phyloP scores from a whole-genome alignment of 2,113 vertebrate species.

The Cavia aperea region DNA sequence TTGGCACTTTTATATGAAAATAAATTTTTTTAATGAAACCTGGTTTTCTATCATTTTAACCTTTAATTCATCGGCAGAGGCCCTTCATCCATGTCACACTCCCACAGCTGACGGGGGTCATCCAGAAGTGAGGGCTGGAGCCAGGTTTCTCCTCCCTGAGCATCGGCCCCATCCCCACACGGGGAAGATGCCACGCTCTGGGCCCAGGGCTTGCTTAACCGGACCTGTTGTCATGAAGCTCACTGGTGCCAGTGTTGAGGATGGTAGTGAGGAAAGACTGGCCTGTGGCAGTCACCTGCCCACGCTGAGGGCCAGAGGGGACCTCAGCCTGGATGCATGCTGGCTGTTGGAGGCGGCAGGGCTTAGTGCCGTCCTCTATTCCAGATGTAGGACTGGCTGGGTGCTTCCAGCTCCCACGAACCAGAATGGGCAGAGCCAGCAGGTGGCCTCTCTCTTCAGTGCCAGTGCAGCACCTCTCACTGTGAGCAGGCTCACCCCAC shows the following conservation, averaged over 20 bases:
- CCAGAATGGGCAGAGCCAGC: neutral
- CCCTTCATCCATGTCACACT: neutral
- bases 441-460: neutral
- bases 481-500: neutral
- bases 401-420: neutral
- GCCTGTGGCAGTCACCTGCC: neutral
- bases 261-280: neutral
- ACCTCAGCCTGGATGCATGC: accelerated
- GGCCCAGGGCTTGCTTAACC: no score
- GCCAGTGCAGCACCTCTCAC: neutral
- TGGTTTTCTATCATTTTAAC: conserved; percentile 65
- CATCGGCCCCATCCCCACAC: accelerated
- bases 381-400: no score
- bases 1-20: conserved; percentile 88
- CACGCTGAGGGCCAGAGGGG: no score
- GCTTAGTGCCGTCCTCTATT: neutral
- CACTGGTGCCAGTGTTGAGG: neutral
- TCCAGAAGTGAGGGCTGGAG: neutral
- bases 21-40: conserved; percentile 80
- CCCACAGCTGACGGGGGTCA: neutral
- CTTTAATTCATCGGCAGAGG: neutral
- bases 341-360: neutral
- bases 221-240: no score
- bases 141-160: neutral
- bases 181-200: no score